phyloP scores from a whole-genome alignment of 2,888 invertebrate species.

The Pilophorus perplexus region DNA sequence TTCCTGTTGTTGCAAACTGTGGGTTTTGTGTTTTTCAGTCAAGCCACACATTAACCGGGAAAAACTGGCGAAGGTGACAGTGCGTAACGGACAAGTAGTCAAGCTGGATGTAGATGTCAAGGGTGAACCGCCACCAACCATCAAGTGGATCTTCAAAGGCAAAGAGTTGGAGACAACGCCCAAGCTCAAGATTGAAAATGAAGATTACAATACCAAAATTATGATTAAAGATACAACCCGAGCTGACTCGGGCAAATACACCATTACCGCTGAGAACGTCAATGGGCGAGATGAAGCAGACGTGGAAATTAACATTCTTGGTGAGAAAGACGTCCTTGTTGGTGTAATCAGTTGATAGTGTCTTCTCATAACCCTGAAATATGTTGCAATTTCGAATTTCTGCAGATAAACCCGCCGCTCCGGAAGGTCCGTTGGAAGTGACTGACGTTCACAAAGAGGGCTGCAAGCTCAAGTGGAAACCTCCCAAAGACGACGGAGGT shows the following conservation, averaged over 20 bases:
- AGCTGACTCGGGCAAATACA: conserved; percentile 85
- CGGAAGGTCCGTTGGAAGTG: conserved; percentile 89
- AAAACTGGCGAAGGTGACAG: conserved; percentile 81
- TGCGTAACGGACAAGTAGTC: conserved; percentile 85
- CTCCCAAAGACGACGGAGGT: conserved; percentile 95
- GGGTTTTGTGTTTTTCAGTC: conserved; percentile 60
- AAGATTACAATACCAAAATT: conserved; percentile 87
- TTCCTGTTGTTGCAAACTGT: no score
- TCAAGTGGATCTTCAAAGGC: conserved; percentile 73
- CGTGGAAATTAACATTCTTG: conserved; percentile 83
- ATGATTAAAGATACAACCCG: conserved; percentile 76
- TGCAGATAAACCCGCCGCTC: conserved; percentile 77
- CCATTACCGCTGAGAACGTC: conserved; percentile 86
- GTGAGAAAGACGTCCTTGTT: conserved; percentile 53
- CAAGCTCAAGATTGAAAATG: conserved; percentile 76
- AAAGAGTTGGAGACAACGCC: conserved; percentile 66
- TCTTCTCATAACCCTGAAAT: background rate
- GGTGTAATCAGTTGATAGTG: background rate
- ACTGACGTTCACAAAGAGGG: conserved; percentile 89
- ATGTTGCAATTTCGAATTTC: background rate
- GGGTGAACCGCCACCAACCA: conserved; percentile 94
- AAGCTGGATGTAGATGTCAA: conserved; percentile 91
- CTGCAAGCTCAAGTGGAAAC: conserved; percentile 89
- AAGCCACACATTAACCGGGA: conserved; percentile 94
- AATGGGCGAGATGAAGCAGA: conserved; percentile 92